Evolutionary conservation across 2,888 invertebrate species (phyloP).

Genomic region (Apodemia hepburni): DNA sequence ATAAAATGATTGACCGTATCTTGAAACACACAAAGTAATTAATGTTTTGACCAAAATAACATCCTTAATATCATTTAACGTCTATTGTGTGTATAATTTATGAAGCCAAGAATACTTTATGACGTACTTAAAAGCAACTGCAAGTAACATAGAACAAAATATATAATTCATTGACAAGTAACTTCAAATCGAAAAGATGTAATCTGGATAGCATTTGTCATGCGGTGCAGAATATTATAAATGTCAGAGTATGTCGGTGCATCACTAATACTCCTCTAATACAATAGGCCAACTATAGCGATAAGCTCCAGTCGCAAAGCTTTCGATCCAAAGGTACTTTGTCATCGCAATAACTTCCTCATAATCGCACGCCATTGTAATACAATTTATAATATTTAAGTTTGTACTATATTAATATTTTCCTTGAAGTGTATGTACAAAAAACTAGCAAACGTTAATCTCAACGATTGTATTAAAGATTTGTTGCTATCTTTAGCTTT

Average conservation of each 20-base stretch:
- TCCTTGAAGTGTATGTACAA: too few relatives aligned
- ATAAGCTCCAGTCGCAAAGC: constrained; percentile 40
- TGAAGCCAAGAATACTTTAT: neutral
- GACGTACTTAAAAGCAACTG: neutral
- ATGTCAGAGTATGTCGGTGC: constrained; percentile 44
- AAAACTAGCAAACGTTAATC: too few relatives aligned
- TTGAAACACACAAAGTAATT: neutral
- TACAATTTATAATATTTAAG: too few relatives aligned
- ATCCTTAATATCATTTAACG: neutral
- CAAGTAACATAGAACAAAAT: too few relatives aligned
- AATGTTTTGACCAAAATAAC: neutral
- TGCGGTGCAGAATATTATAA: constrained; percentile 59
- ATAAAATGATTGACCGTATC: too few relatives aligned
- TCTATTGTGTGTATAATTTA: neutral
- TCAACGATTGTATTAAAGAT: too few relatives aligned
- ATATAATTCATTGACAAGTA: neutral
- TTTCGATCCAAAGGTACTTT: neutral
- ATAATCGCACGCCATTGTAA: too few relatives aligned
- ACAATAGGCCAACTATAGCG: constrained; percentile 48
- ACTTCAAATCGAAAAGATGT: neutral
- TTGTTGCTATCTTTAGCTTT: too few relatives aligned
- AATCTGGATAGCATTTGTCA: constrained; percentile 40
- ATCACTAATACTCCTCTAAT: constrained; percentile 36
- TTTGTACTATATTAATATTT: too few relatives aligned
- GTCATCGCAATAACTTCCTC: too few relatives aligned